Percentiles rank a stretch among this genome's conserved stretches.
Conservation (phyloP, 2,888 invertebrate genomes). For the Zygothrica quintamaculata region DNA sequence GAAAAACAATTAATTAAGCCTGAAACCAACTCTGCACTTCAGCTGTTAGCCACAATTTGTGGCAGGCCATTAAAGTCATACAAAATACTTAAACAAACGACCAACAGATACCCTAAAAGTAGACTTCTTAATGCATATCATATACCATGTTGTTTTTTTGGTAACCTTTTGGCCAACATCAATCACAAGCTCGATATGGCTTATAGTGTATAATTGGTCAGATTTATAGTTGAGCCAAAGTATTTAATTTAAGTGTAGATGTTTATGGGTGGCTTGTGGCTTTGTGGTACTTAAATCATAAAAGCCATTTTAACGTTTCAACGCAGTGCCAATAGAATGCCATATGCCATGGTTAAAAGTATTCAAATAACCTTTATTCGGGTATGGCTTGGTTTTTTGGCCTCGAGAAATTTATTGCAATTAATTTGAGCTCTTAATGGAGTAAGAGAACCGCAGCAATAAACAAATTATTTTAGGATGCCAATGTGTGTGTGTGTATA, state of each 20-base stretch:
- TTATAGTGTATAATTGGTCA: conserved; percentile 32
- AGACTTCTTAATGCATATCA: background rate
- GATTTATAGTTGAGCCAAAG: conserved; percentile 23
- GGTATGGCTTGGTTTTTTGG: conserved; percentile 16
- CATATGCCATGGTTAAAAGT: conserved; percentile 43
- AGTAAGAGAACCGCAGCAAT: conserved; percentile 60
- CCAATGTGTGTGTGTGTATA: conserved; percentile 2
- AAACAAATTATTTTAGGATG: conserved; percentile 76
- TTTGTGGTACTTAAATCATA: conserved; percentile 64
- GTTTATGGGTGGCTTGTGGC: conserved; percentile 42
- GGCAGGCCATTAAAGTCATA: background rate
- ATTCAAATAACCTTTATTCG: conserved; percentile 38
- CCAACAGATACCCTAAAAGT: conserved; percentile 4
- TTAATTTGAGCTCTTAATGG: conserved; percentile 76
- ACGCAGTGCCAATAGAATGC: conserved; percentile 25
- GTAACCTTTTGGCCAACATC: too few species aligned
- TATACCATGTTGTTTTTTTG: too few species aligned
- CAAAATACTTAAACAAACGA: background rate
- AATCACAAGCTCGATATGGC: too few species aligned
- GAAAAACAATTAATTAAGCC: conserved; percentile 42
- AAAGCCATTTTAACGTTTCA: conserved; percentile 59
- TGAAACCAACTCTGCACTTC: conserved; percentile 13
- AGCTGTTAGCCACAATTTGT: conserved; percentile 4
- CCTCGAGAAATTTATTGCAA: conserved; percentile 60
- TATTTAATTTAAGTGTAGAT: conserved; percentile 40